These are phyloP conservation scores for Macrostomum lignano DNA, from an alignment of 1,140 invertebrate species.

Conservation along the genomic window DNA sequence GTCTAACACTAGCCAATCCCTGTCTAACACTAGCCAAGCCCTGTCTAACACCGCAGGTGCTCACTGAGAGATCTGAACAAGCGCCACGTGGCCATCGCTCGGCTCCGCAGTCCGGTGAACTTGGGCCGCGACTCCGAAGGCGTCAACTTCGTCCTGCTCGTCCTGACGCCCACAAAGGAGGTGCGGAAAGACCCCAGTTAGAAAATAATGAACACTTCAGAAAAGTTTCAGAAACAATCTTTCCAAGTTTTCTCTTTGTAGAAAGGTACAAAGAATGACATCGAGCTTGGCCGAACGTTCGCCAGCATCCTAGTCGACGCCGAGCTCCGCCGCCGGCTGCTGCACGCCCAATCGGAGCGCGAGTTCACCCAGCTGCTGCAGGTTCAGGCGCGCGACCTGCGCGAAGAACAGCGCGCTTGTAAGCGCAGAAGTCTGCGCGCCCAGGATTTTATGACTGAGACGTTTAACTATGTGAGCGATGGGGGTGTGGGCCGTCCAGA, in stretches of 20 bases:
- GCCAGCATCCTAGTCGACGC: constrained; percentile 37
- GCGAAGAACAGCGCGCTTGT: constrained; percentile 30
- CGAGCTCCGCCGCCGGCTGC: constrained; percentile 32
- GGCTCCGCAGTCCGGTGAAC: constrained; percentile 35
- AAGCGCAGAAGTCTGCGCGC: constrained; percentile 22
- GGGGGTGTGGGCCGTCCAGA: too few species aligned
- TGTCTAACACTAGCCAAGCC: too few species aligned
- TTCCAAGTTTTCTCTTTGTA: too few species aligned
- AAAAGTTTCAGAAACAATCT: too few species aligned
- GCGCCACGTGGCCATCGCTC: constrained; percentile 35
- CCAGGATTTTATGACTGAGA: constrained; percentile 7
- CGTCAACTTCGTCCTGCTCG: constrained; percentile 35
- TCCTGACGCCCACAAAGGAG: constrained; percentile 37
- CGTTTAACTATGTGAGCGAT: constrained; percentile 16
- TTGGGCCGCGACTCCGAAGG: constrained; percentile 37
- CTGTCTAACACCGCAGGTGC: too few species aligned
- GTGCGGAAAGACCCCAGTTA: too few species aligned
- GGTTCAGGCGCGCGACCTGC: constrained; percentile 32
- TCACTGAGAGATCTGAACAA: constrained; percentile 31
- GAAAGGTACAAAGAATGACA: constrained; percentile 40
- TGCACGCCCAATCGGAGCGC: constrained; percentile 27
- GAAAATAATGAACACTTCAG: too few species aligned
- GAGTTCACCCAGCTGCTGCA: constrained; percentile 25
- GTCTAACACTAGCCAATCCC: too few species aligned
- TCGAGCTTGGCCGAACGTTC: constrained; percentile 39